Percentiles rank a stretch among this genome's conserved stretches.
Evolutionary conservation across 2,888 invertebrate species (phyloP).

Genomic region (Drosophila paracracens): DNA sequence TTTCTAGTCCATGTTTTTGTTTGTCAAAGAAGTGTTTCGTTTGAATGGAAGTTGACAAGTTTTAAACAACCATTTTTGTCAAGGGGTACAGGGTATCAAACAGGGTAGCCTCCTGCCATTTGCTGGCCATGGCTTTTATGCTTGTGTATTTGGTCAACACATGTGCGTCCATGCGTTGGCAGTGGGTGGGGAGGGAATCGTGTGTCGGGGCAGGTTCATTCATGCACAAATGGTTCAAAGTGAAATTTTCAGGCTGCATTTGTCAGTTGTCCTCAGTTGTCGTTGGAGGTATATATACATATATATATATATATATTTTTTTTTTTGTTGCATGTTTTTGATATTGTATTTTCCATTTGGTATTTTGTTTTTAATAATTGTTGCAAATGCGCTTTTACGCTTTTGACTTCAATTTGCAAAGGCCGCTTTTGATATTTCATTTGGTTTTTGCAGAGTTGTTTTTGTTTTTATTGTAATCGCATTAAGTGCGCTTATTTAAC

Average conservation of each 20-base stretch:
- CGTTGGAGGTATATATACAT: conserved; percentile 5
- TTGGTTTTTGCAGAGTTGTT: conserved; percentile 39
- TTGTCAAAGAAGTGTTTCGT: not conserved
- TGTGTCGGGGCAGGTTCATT: conserved; percentile 66
- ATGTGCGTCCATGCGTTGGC: conserved; percentile 36
- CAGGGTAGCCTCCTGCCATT: conserved; percentile 16
- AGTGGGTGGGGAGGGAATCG: conserved; percentile 3
- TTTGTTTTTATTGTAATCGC: conserved; percentile 76
- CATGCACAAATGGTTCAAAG: conserved; percentile 83
- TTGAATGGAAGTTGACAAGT: not conserved
- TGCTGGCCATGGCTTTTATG: conserved; percentile 33
- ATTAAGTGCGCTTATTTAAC: conserved; percentile 84
- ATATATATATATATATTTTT: not conserved
- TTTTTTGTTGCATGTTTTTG: conserved; percentile 6
- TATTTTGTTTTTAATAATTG: conserved; percentile 67
- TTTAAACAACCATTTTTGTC: not conserved
- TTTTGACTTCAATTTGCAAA: conserved; percentile 76
- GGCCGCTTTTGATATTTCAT: conserved; percentile 77
- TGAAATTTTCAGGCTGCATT: conserved; percentile 69
- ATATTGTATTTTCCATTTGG: conserved; percentile 38
- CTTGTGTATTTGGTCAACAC: conserved; percentile 42
- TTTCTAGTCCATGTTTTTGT: not conserved
- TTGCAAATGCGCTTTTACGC: conserved; percentile 84
- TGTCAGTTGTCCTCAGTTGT: conserved; percentile 66
- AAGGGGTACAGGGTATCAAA: not conserved